Percentiles rank a stretch among this genome's conserved stretches.
phyloP scores from a whole-genome alignment of 2,888 invertebrate genomes.

The Cinara cedri region DNA sequence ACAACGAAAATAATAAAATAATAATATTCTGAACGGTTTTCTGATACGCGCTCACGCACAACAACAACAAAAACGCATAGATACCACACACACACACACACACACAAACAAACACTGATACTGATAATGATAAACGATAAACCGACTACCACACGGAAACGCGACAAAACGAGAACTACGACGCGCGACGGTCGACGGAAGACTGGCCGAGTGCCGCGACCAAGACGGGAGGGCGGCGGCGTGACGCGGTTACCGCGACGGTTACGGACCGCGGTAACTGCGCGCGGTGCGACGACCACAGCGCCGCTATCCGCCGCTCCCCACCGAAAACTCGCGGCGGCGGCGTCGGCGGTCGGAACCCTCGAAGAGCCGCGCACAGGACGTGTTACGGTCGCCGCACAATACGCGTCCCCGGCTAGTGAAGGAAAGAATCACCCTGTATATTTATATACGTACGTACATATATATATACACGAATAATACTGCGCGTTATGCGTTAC shows the following conservation, averaged over 20 bases:
- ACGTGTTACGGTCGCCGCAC: too few species aligned
- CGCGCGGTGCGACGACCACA: constrained; percentile 34
- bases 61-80: neutral
- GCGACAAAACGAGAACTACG: neutral
- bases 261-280: constrained; percentile 43
- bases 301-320: neutral
- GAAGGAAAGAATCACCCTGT: too few species aligned
- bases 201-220: neutral
- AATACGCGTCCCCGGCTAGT: too few species aligned
- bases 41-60: too few species aligned
- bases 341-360: neutral
- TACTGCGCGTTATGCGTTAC: too few species aligned
- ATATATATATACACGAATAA: neutral
- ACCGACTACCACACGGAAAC: neutral
- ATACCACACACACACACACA: neutral
- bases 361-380: neutral
- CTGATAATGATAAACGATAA: neutral
- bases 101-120: neutral
- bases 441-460: neutral
- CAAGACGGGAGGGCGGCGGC: neutral
- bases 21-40: neutral
- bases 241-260: too few species aligned
- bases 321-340: neutral
- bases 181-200: constrained; percentile 10
- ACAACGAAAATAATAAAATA: too few species aligned